Evolutionary conservation across 2,113 vertebrate species (phyloP), one percentile per base, ranked within the genome.

Genomic region (Petrocephalus zakoni): DNA sequence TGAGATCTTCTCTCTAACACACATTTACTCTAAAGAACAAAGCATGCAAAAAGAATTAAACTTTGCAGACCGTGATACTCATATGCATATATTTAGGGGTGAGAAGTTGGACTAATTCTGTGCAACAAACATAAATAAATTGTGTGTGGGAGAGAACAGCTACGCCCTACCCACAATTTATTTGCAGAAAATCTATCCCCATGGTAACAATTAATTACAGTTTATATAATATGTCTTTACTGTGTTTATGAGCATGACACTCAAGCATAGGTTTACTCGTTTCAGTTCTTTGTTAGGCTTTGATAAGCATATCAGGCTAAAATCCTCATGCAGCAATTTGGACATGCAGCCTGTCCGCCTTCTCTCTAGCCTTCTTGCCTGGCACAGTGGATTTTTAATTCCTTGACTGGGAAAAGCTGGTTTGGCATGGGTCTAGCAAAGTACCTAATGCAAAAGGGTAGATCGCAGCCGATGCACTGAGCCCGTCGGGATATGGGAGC

Each of bases 381-480:
- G 21, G 6, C 42, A 47, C 81, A 25, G 81, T 78, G 29, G 34
- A 78, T 37, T 17, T 34, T 78, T 78, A 8, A 15, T 42, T 78
- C 72, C 37, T 46, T 11, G 15, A 49, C 7, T 22, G 22, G 81
- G n/a, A 5, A 25, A 49, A 49, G 42, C 21, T 9, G 22, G 81
- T 1, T 83, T n/a, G 46, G 34, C 17, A 10, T 47, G 56, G 58
- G 49, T 68, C 64, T 87, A 87, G 85, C 46, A 64, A 55, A 90
- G 47, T 86, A 53, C 87, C 88, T 88, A 88, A 90, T 88, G 53
- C 72, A 89, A 87, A 82, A 25, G 7, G 10, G 51, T 47, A 47
- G 6, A 34, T 29, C 46, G 21, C 0, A 58, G 51, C 89, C 46
- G 17, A 7, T 56, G 52, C 22, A 5, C 82, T 85, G 29, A 87